A percentile compares a stretch with the other conserved stretches of the same genome.
phyloP scores from a whole-genome alignment of 2,113 vertebrate genomes.

The Potamarius usumacintae region DNA sequence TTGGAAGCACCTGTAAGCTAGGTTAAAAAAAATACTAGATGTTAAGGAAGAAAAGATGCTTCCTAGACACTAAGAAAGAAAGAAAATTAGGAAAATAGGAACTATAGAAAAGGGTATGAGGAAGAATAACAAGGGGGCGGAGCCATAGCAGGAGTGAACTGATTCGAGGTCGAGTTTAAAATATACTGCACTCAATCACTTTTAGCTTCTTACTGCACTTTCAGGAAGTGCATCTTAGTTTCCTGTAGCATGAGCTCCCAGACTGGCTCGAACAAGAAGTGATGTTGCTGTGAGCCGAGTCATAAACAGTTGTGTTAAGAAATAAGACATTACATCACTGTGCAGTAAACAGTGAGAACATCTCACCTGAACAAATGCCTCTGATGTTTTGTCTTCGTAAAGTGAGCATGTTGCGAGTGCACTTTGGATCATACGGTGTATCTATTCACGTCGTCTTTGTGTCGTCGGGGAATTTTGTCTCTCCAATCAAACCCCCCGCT shows the following conservation, averaged over 20 bases:
- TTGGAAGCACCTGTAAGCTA: no score
- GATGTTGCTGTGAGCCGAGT: neutral
- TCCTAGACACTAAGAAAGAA: neutral
- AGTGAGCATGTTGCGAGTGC: neutral
- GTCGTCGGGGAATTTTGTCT: conserved; percentile 47
- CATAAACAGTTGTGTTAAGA: neutral
- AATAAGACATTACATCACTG: neutral
- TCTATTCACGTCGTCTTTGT: conserved; percentile 55
- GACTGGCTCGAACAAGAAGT: neutral
- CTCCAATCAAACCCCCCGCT: neutral
- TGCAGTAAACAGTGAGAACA: conserved; percentile 13
- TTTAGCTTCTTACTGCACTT: neutral
- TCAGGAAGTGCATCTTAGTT: neutral
- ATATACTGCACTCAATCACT: neutral
- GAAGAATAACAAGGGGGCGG: neutral
- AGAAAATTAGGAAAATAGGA: neutral
- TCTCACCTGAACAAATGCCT: conserved; percentile 8
- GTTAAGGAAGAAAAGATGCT: neutral
- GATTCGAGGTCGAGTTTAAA: neutral
- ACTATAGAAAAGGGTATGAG: neutral
- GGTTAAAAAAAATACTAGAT: neutral
- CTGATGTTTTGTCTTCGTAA: neutral
- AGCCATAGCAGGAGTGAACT: neutral
- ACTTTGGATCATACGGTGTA: neutral
- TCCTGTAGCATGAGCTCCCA: neutral